Percentiles rank a stretch among this genome's conserved stretches.
phyloP scores from a whole-genome alignment of 2,797 vertebrate species.

The Nothura maculosa region DNA sequence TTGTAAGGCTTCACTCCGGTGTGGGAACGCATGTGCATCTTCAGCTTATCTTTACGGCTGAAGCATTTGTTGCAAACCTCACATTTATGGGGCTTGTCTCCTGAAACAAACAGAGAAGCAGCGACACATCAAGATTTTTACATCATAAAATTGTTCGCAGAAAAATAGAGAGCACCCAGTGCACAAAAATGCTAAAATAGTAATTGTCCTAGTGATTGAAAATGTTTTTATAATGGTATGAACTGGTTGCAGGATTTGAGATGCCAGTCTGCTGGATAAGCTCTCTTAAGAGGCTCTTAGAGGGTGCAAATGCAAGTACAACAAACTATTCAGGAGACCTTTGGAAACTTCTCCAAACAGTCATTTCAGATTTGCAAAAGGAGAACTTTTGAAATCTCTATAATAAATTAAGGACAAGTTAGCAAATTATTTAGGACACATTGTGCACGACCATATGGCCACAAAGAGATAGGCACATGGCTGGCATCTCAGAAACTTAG shows the following conservation, averaged over 20 bases:
- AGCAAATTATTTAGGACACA: background rate
- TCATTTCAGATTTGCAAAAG: no score
- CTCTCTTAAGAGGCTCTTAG: background rate
- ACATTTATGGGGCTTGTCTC: slow-evolving; percentile 96
- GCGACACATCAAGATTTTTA: background rate
- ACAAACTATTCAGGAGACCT: background rate
- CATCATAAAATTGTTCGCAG: no score
- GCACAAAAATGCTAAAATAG: accelerated
- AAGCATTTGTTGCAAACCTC: slow-evolving; percentile 96
- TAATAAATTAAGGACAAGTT: background rate
- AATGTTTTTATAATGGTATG: background rate
- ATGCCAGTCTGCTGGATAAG: background rate
- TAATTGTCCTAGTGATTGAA: background rate
- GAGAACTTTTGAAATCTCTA: background rate
- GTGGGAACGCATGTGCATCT: slow-evolving; percentile 95
- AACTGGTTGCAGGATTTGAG: background rate
- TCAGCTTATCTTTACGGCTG: slow-evolving; percentile 96
- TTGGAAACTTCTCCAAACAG: background rate
- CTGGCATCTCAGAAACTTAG: background rate
- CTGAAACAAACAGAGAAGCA: slow-evolving; percentile 73
- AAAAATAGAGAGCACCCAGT: background rate
- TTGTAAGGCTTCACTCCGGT: slow-evolving; percentile 97
- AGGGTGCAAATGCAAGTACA: background rate
- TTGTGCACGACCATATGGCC: background rate
- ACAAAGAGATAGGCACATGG: background rate